Evolutionary conservation across 2,113 vertebrate species (phyloP), one percentile per base, ranked within the genome.

Genomic region (Bettongia penicillata): DNA sequence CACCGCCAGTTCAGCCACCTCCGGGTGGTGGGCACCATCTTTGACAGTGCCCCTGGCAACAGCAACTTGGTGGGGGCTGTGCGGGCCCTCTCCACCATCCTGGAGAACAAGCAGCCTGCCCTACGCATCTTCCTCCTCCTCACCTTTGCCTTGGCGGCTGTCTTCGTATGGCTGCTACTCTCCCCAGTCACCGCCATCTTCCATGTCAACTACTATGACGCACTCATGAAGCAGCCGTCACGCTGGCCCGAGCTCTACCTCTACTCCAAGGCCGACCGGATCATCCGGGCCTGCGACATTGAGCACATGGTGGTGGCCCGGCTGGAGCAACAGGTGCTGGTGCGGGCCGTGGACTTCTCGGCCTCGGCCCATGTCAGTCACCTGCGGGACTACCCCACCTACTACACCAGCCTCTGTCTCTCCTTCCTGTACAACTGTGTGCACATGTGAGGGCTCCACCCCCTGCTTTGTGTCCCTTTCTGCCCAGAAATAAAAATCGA

Each of bases 191-290:
- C 99, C 0, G 99, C 99, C 96, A 99, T 99, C 97, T 92, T 99
- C 94, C 99, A 99, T 84, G 98, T 99, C 97, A 99, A 98, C 98
- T 99, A 99, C 92, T 99, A 99, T 0, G 99, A 99, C 0, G 99
- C 98, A 5, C 98, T 99, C 96, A 98, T 98, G 97, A 97, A 98
- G 0, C 96, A 98, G 0, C 99, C 99, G 1, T 99, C 99, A 0
- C 91, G 98, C 95, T 99, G 99, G 99, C 99, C 99, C 0, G 99
- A 99, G 97, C 99, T 99, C 93, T 99, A 99, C 98, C 99, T 99
- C 47, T 99, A 99, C 94, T 99, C 99, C 24, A 97, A 97, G 93
- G 99, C 99, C 0, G 99, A 99, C 50, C 95, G 96, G 49, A 98
- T 99, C 95, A 99, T 99, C 97, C 93, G 95, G 53, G 98, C 99